These are phyloP conservation scores for Drosophila heteroneura DNA, from an alignment of 2,888 invertebrate species.

Conservation along the genomic window DNA sequence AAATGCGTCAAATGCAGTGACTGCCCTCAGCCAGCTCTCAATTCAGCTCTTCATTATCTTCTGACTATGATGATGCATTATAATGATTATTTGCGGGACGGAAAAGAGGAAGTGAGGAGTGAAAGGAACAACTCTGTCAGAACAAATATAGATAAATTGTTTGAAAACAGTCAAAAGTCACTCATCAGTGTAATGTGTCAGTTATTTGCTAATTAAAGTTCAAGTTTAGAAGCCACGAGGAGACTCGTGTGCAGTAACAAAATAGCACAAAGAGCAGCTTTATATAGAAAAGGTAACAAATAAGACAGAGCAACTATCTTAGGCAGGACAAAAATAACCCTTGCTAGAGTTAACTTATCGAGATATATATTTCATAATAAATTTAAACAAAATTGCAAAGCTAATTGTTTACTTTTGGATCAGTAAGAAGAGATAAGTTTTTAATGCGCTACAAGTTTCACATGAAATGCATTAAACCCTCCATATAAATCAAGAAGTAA, in stretches of 20 bases:
- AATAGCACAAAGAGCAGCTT: conserved; percentile 4
- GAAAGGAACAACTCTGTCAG: neutral
- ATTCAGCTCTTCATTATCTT: conserved; percentile 30
- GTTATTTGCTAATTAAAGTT: conserved; percentile 9
- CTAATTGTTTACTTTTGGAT: accelerated
- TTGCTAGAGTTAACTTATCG: neutral
- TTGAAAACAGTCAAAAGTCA: conserved; percentile 5
- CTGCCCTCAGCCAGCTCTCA: neutral
- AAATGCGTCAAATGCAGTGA: conserved; percentile 22
- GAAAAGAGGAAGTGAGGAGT: neutral
- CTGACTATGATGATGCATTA: conserved; percentile 1
- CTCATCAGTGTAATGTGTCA: conserved; percentile 5
- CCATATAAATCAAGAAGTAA: no score
- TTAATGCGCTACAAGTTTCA: neutral
- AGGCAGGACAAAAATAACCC: neutral
- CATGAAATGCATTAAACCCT: neutral
- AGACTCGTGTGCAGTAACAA: neutral
- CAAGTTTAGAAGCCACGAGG: neutral
- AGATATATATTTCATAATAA: neutral
- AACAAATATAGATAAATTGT: neutral
- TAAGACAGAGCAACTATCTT: neutral
- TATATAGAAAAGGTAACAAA: neutral
- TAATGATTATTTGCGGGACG: conserved; percentile 11
- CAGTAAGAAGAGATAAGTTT: neutral
- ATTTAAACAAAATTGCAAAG: neutral